These are phyloP conservation scores for Mactra quadrangularis DNA, from an alignment of 1,140 invertebrate genomes.

Conservation along the genomic window DNA sequence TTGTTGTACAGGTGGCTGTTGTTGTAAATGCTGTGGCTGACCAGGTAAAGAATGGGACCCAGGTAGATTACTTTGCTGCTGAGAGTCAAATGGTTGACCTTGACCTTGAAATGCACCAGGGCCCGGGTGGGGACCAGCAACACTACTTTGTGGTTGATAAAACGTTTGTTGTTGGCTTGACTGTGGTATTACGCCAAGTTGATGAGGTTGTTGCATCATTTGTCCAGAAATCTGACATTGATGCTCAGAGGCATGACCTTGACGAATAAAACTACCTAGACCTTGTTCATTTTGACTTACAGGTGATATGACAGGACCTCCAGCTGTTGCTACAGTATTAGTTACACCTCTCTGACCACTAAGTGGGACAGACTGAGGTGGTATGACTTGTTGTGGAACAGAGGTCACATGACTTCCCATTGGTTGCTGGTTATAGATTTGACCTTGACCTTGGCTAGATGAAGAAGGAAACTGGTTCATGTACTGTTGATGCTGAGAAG, in stretches of 20 bases:
- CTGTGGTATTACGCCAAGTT: neutral
- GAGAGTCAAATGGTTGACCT: neutral
- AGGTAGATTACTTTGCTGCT: neutral
- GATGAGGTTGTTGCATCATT: neutral
- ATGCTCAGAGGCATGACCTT: slow-evolving; percentile 23
- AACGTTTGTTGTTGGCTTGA: neutral
- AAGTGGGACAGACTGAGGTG: slow-evolving; percentile 8
- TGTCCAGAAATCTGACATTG: slow-evolving; percentile 14
- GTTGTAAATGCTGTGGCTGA: neutral
- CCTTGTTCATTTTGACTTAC: slow-evolving; percentile 42
- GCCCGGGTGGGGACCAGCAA: neutral
- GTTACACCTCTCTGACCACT: slow-evolving; percentile 55
- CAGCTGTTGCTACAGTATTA: slow-evolving; percentile 67
- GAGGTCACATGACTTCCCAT: neutral
- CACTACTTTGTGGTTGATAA: neutral
- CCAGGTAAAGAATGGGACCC: neutral
- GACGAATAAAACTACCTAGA: slow-evolving; percentile 12
- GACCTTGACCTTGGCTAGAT: slow-evolving; percentile 12
- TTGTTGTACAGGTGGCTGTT: slow-evolving; percentile 7
- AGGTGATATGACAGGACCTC: slow-evolving; percentile 68
- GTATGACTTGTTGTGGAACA: neutral
- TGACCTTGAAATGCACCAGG: slow-evolving; percentile 2
- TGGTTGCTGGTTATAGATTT: neutral
- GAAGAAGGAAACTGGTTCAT: neutral
- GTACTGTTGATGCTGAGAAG: neutral